Conservation (phyloP, 2,113 vertebrate species). For the Paradoxurus hermaphroditus region DNA sequence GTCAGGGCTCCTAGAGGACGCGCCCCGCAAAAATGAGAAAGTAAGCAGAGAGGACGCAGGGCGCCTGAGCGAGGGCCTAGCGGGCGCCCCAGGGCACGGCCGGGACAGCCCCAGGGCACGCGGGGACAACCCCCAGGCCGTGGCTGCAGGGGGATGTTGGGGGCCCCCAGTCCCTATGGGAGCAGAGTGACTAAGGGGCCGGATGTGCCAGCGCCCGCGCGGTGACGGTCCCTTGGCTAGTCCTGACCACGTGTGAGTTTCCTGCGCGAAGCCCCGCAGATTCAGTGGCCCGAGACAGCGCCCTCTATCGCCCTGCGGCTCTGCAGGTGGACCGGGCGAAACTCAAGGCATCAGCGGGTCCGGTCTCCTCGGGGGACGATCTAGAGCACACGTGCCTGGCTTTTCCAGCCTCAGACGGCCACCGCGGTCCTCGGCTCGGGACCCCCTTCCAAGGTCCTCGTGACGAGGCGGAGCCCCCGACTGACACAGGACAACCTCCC, state of each 20-base stretch:
- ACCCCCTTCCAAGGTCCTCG: background rate
- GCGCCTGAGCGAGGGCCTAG: too few relatives aligned
- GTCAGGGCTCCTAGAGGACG: background rate
- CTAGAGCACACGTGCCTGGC: background rate
- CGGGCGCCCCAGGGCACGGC: background rate
- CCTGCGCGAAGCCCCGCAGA: background rate
- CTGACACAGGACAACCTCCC: accelerated
- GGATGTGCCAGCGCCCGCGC: accelerated
- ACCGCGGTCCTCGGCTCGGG: background rate
- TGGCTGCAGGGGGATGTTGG: accelerated
- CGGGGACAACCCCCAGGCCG: too few relatives aligned
- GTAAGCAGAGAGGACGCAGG: too few relatives aligned
- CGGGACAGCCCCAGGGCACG: accelerated
- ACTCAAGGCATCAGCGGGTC: background rate
- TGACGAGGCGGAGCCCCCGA: accelerated
- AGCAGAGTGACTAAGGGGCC: background rate
- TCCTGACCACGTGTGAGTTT: background rate
- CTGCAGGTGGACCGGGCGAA: background rate
- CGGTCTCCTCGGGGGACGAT: background rate
- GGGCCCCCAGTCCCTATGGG: accelerated
- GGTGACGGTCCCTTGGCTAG: background rate
- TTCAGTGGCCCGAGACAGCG: accelerated
- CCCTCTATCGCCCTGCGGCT: background rate
- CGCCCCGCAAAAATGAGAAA: background rate
- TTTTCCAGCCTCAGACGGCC: too few relatives aligned